These are phyloP conservation scores for Scomber colias DNA, from an alignment of 2,113 vertebrate genomes.

Conservation along the genomic window DNA sequence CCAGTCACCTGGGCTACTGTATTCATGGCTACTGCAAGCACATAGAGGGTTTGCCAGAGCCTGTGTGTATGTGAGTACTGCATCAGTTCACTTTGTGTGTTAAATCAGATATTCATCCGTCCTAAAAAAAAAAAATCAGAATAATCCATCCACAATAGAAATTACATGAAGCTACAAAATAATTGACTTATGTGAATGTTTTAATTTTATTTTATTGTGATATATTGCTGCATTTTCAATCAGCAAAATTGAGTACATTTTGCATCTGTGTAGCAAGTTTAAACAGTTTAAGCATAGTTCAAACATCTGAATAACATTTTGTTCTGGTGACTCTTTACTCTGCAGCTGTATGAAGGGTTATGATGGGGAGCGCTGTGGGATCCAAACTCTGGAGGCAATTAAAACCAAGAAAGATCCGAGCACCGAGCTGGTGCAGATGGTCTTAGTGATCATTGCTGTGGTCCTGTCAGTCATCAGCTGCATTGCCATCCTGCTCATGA, in stretches of 20 bases:
- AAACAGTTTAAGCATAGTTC: no score
- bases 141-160: no score
- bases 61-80: slow-evolving; percentile 84
- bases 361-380: slow-evolving; percentile 83
- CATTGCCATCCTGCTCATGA: slow-evolving; percentile 82
- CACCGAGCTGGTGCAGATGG: slow-evolving; percentile 74
- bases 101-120: no score
- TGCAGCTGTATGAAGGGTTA: slow-evolving; percentile 84
- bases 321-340: no score
- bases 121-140: no score
- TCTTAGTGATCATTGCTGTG: slow-evolving; percentile 81
- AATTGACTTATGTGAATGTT: no score
- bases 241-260: no score
- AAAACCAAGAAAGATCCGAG: neutral
- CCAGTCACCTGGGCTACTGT: slow-evolving; percentile 82
- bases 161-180: no score
- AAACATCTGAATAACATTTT: neutral
- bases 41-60: slow-evolving; percentile 80
- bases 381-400: slow-evolving; percentile 72
- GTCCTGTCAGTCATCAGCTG: slow-evolving; percentile 86
- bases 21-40: slow-evolving; percentile 85
- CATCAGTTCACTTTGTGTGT: neutral
- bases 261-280: no score
- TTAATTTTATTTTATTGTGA: no score
- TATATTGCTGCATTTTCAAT: no score